These are phyloP conservation scores for Paracanthobrama guichenoti DNA, from an alignment of 2,113 vertebrate species.

Conservation along the genomic window DNA sequence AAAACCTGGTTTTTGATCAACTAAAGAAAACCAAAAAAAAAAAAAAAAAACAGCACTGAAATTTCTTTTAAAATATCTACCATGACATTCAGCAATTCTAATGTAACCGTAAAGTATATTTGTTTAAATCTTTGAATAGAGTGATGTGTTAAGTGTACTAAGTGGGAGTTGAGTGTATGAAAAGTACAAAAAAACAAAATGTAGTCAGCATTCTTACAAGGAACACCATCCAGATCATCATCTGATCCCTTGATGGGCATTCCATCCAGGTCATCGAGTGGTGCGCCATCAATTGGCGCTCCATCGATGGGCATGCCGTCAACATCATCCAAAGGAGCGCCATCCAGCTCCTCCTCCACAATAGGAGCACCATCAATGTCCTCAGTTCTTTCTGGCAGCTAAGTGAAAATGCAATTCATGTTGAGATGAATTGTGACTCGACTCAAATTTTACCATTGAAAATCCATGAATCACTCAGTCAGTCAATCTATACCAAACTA, in stretches of 20 bases:
- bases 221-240: constrained; percentile 96
- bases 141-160: background rate
- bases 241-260: constrained; percentile 91
- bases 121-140: background rate
- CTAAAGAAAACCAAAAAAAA: constrained; percentile 49
- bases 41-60: background rate
- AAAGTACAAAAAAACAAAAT: background rate
- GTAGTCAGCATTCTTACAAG: constrained; percentile 76
- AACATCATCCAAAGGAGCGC: constrained; percentile 88
- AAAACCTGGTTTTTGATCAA: constrained; percentile 85
- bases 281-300: constrained; percentile 74
- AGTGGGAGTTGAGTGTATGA: background rate
- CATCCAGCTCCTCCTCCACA: constrained; percentile 89
- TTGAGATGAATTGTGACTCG: background rate
- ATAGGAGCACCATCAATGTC: constrained; percentile 97
- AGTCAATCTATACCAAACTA: background rate
- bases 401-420: background rate
- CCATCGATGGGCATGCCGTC: constrained; percentile 91
- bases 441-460: background rate
- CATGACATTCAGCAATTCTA: background rate
- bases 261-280: constrained; percentile 92
- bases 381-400: constrained; percentile 67
- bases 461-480: background rate
- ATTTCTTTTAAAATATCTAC: background rate
- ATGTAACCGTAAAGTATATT: background rate